Conservation (phyloP, 2,888 invertebrate genomes). For the Thereva unica region DNA sequence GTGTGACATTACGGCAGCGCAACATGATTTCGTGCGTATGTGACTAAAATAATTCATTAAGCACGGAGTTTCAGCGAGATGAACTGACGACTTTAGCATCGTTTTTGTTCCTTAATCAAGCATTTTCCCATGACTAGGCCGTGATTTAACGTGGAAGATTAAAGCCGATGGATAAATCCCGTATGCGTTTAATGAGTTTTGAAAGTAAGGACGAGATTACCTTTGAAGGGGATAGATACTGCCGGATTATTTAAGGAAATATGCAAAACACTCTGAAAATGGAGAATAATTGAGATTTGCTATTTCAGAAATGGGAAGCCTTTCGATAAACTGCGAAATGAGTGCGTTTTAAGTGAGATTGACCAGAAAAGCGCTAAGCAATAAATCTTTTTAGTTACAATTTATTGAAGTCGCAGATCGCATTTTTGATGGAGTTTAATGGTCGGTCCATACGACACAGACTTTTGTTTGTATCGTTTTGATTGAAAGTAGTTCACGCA, state of each 20-base stretch:
- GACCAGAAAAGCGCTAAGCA: too few relatives aligned
- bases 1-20: slow-evolving; percentile 38
- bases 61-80: slow-evolving; percentile 9
- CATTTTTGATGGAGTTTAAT: too few relatives aligned
- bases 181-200: background rate
- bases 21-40: slow-evolving; percentile 41
- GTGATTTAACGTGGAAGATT: slow-evolving; percentile 1
- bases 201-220: background rate
- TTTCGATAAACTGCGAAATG: background rate
- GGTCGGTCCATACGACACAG: too few relatives aligned
- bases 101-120: slow-evolving; percentile 29
- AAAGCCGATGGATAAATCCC: background rate
- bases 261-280: too few relatives aligned
- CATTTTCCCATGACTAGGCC: slow-evolving; percentile 35
- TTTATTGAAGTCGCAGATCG: too few relatives aligned
- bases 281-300: background rate
- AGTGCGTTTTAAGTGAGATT: too few relatives aligned
- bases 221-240: background rate
- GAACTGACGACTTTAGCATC: slow-evolving; percentile 29
- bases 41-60: slow-evolving; percentile 40
- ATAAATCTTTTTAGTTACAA: too few relatives aligned
- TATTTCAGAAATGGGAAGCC: background rate
- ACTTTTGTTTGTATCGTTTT: too few relatives aligned
- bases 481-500: too few relatives aligned
- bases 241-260: too few relatives aligned